phyloP scores from a whole-genome alignment of 2,888 invertebrate species.

The Papilio gigon region DNA sequence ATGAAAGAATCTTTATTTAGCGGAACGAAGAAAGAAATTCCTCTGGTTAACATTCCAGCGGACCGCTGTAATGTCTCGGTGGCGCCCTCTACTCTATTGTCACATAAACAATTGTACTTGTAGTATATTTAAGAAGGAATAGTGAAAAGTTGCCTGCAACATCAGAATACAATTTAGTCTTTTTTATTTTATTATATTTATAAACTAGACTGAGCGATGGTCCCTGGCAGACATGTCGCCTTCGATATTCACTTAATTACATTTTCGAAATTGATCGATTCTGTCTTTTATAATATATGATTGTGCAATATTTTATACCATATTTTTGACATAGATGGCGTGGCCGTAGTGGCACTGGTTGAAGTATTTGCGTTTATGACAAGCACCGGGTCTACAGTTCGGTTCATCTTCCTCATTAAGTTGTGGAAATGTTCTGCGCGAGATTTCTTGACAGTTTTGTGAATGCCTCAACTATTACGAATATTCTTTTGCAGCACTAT shows the following conservation, averaged over 20 bases:
- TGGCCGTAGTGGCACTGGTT: no score
- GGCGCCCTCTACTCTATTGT: neutral
- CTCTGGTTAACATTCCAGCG: neutral
- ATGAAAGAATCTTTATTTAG: neutral
- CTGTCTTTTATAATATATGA: no score
- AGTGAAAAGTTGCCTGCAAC: no score
- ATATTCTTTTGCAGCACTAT: no score
- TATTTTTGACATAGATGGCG: no score
- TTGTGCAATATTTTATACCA: no score
- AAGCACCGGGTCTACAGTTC: neutral
- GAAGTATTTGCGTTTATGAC: neutral
- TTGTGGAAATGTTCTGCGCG: neutral
- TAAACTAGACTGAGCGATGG: no score
- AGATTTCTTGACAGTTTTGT: neutral
- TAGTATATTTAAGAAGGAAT: neutral
- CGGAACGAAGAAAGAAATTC: neutral
- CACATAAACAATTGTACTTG: neutral
- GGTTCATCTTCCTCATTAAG: conserved; percentile 2
- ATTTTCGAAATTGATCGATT: no score
- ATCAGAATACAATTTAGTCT: no score
- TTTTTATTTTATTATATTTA: no score
- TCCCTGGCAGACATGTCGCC: no score
- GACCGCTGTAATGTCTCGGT: neutral
- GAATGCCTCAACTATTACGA: neutral
- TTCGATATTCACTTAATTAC: no score